phyloP scores from a whole-genome alignment of 2,888 invertebrate genomes.

The Dolomedes plantarius region DNA sequence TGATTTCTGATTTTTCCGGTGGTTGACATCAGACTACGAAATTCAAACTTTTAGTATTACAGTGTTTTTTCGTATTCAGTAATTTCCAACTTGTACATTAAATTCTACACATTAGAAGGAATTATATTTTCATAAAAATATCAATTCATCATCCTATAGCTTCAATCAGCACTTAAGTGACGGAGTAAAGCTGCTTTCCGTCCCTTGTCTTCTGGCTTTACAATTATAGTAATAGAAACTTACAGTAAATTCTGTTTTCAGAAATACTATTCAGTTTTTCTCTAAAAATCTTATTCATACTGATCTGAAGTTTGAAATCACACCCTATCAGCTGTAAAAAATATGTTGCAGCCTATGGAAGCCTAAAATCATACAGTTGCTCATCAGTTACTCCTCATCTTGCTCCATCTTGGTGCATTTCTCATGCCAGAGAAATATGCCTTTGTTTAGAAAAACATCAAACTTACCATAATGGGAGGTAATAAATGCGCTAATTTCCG shows the following conservation, averaged over 20 bases:
- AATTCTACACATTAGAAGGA: not conserved
- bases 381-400: not conserved
- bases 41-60: too few species aligned
- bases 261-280: slow-evolving; percentile 1
- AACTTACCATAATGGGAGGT: slow-evolving; percentile 9
- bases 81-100: not conserved
- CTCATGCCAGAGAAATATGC: too few species aligned
- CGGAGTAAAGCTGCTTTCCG: not conserved
- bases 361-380: slow-evolving; percentile 47
- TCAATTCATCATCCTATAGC: not conserved
- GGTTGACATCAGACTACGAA: too few species aligned
- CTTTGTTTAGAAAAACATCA: slow-evolving; percentile 22
- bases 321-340: slow-evolving; percentile 10
- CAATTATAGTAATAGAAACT: not conserved
- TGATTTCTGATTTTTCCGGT: too few species aligned
- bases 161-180: not conserved
- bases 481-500: slow-evolving; percentile 15
- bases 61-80: not conserved
- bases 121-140: not conserved
- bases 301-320: slow-evolving; percentile 21
- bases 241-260: not conserved
- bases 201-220: not conserved
- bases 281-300: not conserved
- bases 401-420: too few species aligned
- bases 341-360: slow-evolving; percentile 35